Evolutionary conservation across 2,113 vertebrate species (phyloP).

Genomic region (Neolamprologus kungweensis): DNA sequence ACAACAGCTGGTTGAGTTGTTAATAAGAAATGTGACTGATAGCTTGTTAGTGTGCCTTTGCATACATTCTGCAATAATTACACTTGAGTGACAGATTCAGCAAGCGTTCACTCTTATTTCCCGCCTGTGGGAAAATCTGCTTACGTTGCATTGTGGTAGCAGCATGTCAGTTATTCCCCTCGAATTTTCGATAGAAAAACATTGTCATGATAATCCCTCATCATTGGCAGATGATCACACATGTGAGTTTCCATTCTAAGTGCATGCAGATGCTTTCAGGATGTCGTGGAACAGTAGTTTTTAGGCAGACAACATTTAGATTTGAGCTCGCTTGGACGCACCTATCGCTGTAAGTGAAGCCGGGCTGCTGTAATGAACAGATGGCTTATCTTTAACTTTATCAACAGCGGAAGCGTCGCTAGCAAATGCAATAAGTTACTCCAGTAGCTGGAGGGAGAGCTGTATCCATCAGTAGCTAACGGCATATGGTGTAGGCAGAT

Average conservation of each 20-base stretch:
- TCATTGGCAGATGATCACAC: background rate
- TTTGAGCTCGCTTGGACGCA: background rate
- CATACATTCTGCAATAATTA: conserved; percentile 20
- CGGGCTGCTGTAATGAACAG: conserved; percentile 46
- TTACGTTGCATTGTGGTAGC: background rate
- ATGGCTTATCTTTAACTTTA: conserved; percentile 66
- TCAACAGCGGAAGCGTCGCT: conserved; percentile 20
- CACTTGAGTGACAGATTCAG: conserved; percentile 27
- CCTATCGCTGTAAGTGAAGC: background rate
- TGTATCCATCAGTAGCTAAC: conserved; percentile 45
- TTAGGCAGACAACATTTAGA: background rate
- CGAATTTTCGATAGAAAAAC: background rate
- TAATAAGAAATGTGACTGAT: conserved; percentile 33
- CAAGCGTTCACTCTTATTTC: background rate
- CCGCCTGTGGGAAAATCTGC: background rate
- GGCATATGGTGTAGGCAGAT: conserved; percentile 55
- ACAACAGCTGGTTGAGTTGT: background rate
- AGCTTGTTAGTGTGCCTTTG: conserved; percentile 26
- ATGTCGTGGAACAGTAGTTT: background rate
- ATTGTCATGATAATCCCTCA: background rate
- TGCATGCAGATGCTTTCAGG: background rate
- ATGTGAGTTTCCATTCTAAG: background rate
- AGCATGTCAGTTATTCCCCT: background rate
- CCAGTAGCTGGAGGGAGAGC: conserved; percentile 23
- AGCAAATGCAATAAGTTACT: conserved; percentile 37